Evolutionary conservation across 2,113 vertebrate genomes (phyloP), one percentile per base, ranked within the genome.

Genomic region (Leiothrix lutea): DNA sequence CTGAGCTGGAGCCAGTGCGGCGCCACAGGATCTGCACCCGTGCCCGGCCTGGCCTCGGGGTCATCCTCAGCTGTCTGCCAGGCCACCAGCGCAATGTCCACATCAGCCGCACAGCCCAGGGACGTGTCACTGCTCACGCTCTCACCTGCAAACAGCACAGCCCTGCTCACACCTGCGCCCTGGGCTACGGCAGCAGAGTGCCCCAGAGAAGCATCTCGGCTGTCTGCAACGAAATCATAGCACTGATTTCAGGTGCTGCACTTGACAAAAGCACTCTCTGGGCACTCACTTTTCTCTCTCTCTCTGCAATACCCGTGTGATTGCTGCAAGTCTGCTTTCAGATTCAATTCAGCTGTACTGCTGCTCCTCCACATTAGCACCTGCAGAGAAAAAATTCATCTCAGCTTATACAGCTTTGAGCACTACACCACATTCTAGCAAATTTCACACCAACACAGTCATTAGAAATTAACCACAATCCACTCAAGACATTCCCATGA

Each of bases 61-160:
- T 99, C 99, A 8, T 99, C 99, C 31, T 99, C 99, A 13, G 98
- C 97, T 4, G 94, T 92, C 88, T 98, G 98, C 99, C 99, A 99
- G 40, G 98, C 96, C 94, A 92, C 88, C 47, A 98, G 94, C 1
- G 97, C 65, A 1, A 97, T 96, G 60, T 99, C 99, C 18, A 98
- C 90, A 25, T 99, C 99, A 2, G 97, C 98, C 36, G 95, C 97
- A 88, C 97, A 99, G 93, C 99, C 98, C 70, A 98, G 97, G 70
- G 98, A 98, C 0, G 97, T 96, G 82, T 99, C 99, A 9, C 99
- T 99, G 94, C 98, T 98, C 50, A 99, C 56, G 26, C 99, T 99
- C 94, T 99, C 99, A 97, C 98, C 99, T 99, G 83, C 36, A 78
- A 28, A 62, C 8, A 26, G 47, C 62, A 75, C 40, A 35, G 54